Evolutionary conservation across 1,140 invertebrate genomes (phyloP), one percentile per base, ranked within the genome.

Genomic region (Anadara kagoshimensis): DNA sequence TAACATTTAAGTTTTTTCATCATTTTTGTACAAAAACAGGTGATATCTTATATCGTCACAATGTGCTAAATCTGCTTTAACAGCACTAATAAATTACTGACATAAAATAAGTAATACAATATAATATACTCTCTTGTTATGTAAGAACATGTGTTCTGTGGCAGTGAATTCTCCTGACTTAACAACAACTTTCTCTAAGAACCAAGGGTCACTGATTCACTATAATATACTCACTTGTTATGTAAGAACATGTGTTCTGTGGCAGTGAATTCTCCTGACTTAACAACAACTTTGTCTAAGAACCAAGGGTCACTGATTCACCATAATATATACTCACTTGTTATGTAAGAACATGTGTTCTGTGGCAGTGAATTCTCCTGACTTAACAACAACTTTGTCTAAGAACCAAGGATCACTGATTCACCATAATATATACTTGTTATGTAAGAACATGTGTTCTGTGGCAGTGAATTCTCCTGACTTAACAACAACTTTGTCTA

Each of bases 401-500:
- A 85, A 45, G 16, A 76, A 57, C 78, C 78, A 79, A 4, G 79
- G 76, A 29, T 79, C 65, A 51, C 82, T n/a, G n/a, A n/a, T n/a
- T n/a, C n/a, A n/a, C n/a, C n/a, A n/a, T n/a, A n/a, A n/a, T n/a
- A n/a, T n/a, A n/a, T 75, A 82, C 78, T 80, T 75, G 59, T 78
- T 57, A 70, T 69, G 67, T n/a, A 45, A 18, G 61, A 83, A 83
- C 11, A 81, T 70, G 29, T 68, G 63, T 65, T 78, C 73, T 43
- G 68, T 59, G 41, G 44, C 26, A 29, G 68, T 75, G 66, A 75
- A 83, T 22, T 69, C 47, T 47, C 73, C 75, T 14, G 74, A 54
- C 56, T 78, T 79, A 12, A 85, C 75, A 22, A 78, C 57, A 16
- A 83, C 70, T 65, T 84, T 77, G 24, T 79, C 75, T n/a, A 85